Evolutionary conservation across 2,797 vertebrate species (phyloP).

Genomic region (Anguilla megastoma): DNA sequence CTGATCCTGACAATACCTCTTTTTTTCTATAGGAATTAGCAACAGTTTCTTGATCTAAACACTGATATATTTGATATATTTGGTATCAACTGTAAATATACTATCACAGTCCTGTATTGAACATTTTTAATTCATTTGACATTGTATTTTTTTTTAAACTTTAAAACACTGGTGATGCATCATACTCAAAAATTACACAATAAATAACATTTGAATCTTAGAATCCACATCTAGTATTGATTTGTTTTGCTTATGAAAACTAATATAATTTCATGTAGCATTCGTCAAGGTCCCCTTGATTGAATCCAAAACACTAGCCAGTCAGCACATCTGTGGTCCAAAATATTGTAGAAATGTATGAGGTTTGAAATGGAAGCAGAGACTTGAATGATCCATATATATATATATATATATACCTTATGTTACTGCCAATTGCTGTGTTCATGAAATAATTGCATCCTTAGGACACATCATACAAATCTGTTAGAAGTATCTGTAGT

Average conservation of each 20-base stretch:
- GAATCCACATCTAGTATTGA: conserved; percentile 62
- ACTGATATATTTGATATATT: conserved; percentile 18
- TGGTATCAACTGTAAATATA: neutral
- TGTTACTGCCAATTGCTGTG: neutral
- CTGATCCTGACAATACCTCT: neutral
- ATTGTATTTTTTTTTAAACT: neutral
- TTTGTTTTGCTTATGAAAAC: conserved; percentile 60
- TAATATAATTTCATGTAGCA: conserved; percentile 64
- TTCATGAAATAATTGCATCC: neutral
- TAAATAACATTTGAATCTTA: conserved; percentile 64
- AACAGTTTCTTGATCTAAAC: conserved; percentile 44
- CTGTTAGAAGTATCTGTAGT: neutral
- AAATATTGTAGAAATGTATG: neutral
- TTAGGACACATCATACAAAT: neutral
- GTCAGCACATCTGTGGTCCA: conserved; percentile 39
- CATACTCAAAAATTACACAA: conserved; percentile 46
- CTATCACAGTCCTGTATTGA: neutral
- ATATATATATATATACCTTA: neutral
- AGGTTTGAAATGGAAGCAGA: neutral
- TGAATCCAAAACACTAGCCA: conserved; percentile 38
- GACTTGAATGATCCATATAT: neutral
- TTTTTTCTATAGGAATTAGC: conserved; percentile 41
- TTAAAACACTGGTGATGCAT: conserved; percentile 10
- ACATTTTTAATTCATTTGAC: conserved; percentile 10
- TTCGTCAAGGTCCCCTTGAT: conserved; percentile 47